Evolutionary conservation across 2,888 invertebrate genomes (phyloP).

Genomic region (Zaprionus obscuricornis): DNA sequence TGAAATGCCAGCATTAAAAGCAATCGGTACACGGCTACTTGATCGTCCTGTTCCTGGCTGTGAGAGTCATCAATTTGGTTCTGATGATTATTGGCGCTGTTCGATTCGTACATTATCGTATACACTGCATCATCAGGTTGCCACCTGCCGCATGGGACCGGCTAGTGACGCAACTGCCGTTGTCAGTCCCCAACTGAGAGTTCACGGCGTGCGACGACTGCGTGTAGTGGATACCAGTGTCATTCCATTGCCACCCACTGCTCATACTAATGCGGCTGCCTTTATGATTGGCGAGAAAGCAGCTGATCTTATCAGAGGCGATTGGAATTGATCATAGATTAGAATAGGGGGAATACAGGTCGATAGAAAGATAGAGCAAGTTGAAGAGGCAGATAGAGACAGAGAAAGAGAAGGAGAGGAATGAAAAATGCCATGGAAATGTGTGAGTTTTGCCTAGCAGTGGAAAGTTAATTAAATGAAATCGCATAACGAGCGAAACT

Average conservation of each 20-base stretch:
- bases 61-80: slow-evolving; percentile 83
- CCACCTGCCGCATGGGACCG: slow-evolving; percentile 90
- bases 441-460: no score
- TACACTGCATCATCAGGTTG: slow-evolving; percentile 87
- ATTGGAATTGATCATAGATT: slow-evolving; percentile 60
- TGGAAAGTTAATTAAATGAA: slow-evolving; percentile 69
- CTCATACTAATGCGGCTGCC: slow-evolving; percentile 88
- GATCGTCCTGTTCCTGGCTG: slow-evolving; percentile 85
- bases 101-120: slow-evolving; percentile 86
- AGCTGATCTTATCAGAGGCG: slow-evolving; percentile 85
- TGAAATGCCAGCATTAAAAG: slow-evolving; percentile 86
- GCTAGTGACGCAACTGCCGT: slow-evolving; percentile 86
- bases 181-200: slow-evolving; percentile 86
- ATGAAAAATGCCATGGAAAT: no score
- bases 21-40: slow-evolving; percentile 85
- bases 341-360: no score
- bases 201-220: slow-evolving; percentile 86
- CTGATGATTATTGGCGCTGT: slow-evolving; percentile 89
- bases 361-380: no score
- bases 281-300: slow-evolving; percentile 90
- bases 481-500: slow-evolving; percentile 44
- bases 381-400: no score
- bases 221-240: slow-evolving; percentile 89
- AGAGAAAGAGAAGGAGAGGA: background rate
- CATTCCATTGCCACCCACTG: slow-evolving; percentile 87